phyloP scores from a whole-genome alignment of 1,140 invertebrate genomes.

The Penaeus vannamei region DNA sequence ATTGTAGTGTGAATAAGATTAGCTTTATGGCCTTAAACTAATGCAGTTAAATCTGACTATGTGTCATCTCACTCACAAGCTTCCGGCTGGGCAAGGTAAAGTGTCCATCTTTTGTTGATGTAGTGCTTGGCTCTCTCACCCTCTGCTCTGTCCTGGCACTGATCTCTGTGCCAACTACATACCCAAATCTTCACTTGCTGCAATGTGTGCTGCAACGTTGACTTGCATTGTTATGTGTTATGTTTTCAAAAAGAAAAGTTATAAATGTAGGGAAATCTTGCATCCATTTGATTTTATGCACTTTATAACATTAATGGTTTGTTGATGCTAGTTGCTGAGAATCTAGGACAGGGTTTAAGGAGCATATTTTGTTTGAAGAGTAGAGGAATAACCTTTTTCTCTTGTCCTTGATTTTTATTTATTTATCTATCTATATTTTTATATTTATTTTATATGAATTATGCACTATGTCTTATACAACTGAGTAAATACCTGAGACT shows the following conservation, averaged over 20 bases:
- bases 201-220: constrained; percentile 17
- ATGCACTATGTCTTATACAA: no score
- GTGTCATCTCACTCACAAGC: constrained; percentile 55
- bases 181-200: constrained; percentile 49
- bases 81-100: constrained; percentile 68
- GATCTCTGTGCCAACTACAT: constrained; percentile 48
- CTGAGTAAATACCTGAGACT: no score
- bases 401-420: no score
- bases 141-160: constrained; percentile 51
- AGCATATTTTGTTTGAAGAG: no score
- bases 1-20: constrained; percentile 13
- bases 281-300: no score
- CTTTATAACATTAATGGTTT: no score
- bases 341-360: no score
- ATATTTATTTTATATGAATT: no score
- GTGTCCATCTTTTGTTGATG: constrained; percentile 50
- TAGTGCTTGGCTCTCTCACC: constrained; percentile 54
- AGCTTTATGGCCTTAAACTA: constrained; percentile 30
- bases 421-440: no score
- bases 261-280: no score
- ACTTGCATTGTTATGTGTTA: background rate
- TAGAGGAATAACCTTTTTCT: no score
- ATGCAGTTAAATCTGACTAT: background rate
- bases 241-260: background rate
- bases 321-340: no score